Percentiles rank a stretch among this genome's conserved stretches.
These are phyloP conservation scores for Oncopodura yosiiana DNA, from an alignment of 1,140 invertebrate species.

Conservation along the genomic window DNA sequence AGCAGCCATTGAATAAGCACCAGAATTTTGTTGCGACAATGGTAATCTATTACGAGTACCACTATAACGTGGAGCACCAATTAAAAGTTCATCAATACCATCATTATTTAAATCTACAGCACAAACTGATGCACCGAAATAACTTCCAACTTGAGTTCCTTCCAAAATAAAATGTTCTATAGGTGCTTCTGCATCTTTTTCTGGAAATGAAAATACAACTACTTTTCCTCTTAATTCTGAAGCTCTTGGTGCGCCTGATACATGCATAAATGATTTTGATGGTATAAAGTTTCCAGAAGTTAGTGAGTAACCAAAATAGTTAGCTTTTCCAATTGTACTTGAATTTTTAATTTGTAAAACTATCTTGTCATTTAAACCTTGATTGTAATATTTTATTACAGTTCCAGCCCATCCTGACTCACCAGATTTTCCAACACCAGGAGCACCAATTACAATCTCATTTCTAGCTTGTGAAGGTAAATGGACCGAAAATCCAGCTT, in stretches of 20 bases:
- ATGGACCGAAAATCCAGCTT: slow-evolving; percentile 36
- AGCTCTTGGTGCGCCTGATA: slow-evolving; percentile 5
- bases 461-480: slow-evolving; percentile 22
- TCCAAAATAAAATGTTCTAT: background rate
- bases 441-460: slow-evolving; percentile 39
- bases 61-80: slow-evolving; percentile 44
- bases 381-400: no score
- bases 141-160: slow-evolving; percentile 15
- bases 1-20: no score
- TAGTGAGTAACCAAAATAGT: slow-evolving; percentile 11
- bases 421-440: no score
- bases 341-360: no score
- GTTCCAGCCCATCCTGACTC: no score
- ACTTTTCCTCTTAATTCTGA: slow-evolving; percentile 2
- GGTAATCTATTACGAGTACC: no score
- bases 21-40: no score
- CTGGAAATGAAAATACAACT: background rate
- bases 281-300: slow-evolving; percentile 9
- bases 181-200: background rate
- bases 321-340: no score
- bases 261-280: background rate
- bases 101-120: slow-evolving; percentile 62
- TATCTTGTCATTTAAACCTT: no score
- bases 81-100: slow-evolving; percentile 45
- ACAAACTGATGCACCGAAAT: slow-evolving; percentile 51